Percentiles rank a stretch among this genome's conserved stretches.
phyloP scores from a whole-genome alignment of 2,113 vertebrate species.

The Sardina pilchardus region DNA sequence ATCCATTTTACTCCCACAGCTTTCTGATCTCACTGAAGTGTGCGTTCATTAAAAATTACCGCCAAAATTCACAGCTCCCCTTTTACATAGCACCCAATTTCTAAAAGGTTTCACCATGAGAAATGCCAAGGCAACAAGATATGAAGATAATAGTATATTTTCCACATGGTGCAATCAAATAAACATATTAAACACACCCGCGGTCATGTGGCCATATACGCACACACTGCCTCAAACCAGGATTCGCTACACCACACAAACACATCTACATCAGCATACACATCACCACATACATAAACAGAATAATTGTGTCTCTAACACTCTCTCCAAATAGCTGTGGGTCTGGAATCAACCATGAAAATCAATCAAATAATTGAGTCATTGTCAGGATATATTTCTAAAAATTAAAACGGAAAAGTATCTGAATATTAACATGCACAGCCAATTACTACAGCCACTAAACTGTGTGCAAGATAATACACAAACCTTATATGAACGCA shows the following conservation, averaged over 20 bases:
- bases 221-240: too few species aligned
- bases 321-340: too few species aligned
- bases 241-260: too few species aligned
- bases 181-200: too few species aligned
- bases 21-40: not conserved
- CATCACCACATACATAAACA: too few species aligned
- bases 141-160: not conserved
- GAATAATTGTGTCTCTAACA: too few species aligned
- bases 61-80: not conserved
- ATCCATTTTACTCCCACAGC: not conserved
- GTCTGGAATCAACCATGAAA: too few species aligned
- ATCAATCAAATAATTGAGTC: not conserved
- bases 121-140: not conserved
- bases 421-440: not conserved
- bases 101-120: not conserved
- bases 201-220: too few species aligned
- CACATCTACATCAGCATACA: too few species aligned
- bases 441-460: not conserved
- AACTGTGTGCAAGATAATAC: not conserved
- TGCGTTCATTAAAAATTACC: not conserved
- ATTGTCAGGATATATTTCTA: not conserved
- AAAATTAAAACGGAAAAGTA: too few species aligned
- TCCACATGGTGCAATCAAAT: not conserved
- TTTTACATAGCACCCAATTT: not conserved
- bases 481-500: not conserved